phyloP scores from a whole-genome alignment of 2,113 vertebrate genomes.

The Nothocercus julius region DNA sequence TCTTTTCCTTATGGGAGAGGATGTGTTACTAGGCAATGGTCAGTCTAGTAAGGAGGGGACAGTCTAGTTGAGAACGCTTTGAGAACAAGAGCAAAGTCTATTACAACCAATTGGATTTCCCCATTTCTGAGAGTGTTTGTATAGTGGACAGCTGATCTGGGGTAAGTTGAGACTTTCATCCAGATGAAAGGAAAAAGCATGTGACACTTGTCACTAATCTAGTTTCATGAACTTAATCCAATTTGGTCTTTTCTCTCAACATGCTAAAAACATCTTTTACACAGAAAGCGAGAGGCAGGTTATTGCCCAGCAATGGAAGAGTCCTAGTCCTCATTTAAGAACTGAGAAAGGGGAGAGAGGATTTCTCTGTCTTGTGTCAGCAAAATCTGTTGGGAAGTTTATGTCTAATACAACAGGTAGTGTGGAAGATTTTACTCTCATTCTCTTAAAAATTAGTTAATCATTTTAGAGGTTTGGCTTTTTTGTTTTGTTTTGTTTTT shows the following conservation, averaged over 20 bases:
- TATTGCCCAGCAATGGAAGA: background rate
- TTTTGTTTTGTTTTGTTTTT: background rate
- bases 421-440: background rate
- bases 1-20: background rate
- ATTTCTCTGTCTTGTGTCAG: background rate
- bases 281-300: background rate
- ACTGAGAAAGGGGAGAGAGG: background rate
- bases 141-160: background rate
- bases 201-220: background rate
- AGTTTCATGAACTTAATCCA: background rate
- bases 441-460: background rate
- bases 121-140: background rate
- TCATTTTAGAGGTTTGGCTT: background rate
- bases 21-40: no score
- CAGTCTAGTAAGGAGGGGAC: no score
- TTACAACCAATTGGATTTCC: background rate
- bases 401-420: accelerated
- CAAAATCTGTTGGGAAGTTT: background rate
- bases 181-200: background rate
- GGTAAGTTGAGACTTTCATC: background rate
- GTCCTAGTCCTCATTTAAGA: background rate
- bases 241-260: background rate
- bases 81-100: background rate
- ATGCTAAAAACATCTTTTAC: background rate
- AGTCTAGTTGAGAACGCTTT: background rate